phyloP scores from a whole-genome alignment of 2,888 invertebrate genomes.

The Zygaena filipendulae region DNA sequence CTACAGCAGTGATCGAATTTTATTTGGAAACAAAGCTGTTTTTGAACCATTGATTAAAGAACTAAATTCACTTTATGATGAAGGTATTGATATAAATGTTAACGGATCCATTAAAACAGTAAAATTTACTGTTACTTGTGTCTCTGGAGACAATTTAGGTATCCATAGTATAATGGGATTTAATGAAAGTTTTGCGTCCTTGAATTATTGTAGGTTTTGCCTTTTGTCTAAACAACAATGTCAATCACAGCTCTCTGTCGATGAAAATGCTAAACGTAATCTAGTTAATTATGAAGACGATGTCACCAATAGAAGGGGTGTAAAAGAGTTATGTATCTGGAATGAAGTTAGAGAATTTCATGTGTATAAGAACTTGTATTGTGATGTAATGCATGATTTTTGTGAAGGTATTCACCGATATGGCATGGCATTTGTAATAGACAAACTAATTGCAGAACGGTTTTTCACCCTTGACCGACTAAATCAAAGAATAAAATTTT shows the following conservation, averaged over 20 bases:
- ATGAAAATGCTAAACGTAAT: neutral
- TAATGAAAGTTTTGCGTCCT: conserved; percentile 20
- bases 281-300: neutral
- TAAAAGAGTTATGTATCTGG: conserved; percentile 2
- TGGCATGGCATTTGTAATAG: neutral
- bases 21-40: too few relatives aligned
- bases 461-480: neutral
- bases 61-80: too few relatives aligned
- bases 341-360: conserved; percentile 1
- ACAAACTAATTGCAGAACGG: neutral
- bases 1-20: too few relatives aligned
- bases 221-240: neutral
- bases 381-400: conserved; percentile 5
- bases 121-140: conserved; percentile 15
- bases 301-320: neutral
- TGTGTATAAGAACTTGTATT: neutral
- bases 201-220: conserved; percentile 23
- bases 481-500: conserved; percentile 4
- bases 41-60: too few relatives aligned
- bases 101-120: conserved; percentile 1
- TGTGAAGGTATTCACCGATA: conserved; percentile 4
- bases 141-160: conserved; percentile 24
- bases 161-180: conserved; percentile 20
- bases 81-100: too few relatives aligned
- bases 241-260: neutral